These are phyloP conservation scores for Epicauta chinensis DNA, from an alignment of 1,140 invertebrate genomes.

Conservation along the genomic window DNA sequence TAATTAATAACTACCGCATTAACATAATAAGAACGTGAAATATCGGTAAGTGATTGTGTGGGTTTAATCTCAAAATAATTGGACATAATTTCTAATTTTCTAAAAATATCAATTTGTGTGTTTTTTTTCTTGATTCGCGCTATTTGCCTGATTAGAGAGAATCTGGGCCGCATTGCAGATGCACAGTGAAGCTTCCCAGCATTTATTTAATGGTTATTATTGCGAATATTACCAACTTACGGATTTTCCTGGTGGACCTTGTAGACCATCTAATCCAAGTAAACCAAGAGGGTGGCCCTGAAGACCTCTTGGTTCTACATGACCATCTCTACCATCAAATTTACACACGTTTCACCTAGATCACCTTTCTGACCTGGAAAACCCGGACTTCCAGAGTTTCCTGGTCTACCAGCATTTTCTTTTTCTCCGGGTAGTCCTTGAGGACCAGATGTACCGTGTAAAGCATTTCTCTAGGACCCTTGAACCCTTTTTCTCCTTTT, in stretches of 20 bases:
- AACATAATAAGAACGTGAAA: no score
- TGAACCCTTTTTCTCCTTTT: constrained; percentile 57
- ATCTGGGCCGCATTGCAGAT: no score
- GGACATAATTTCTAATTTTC: no score
- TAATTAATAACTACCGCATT: no score
- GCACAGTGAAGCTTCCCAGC: no score
- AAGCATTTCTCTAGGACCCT: constrained; percentile 53
- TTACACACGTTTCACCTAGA: constrained; percentile 67
- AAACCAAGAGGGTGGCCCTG: constrained; percentile 56
- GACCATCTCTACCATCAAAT: constrained; percentile 62
- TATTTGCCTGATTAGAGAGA: no score
- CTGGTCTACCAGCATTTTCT: constrained; percentile 60
- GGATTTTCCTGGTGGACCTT: constrained; percentile 53
- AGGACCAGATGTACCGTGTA: constrained; percentile 45
- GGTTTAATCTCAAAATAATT: no score
- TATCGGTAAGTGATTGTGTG: no score
- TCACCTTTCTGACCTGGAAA: constrained; percentile 63
- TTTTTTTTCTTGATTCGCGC: no score
- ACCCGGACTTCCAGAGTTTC: constrained; percentile 59
- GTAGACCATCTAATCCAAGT: constrained; percentile 55
- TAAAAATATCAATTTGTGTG: no score
- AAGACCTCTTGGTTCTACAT: constrained; percentile 59
- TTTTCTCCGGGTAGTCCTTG: constrained; percentile 53
- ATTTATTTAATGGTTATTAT: no score
- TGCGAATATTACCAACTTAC: constrained; percentile 45